Conservation (phyloP, 2,888 invertebrate genomes). For the Mesoligia furuncula region DNA sequence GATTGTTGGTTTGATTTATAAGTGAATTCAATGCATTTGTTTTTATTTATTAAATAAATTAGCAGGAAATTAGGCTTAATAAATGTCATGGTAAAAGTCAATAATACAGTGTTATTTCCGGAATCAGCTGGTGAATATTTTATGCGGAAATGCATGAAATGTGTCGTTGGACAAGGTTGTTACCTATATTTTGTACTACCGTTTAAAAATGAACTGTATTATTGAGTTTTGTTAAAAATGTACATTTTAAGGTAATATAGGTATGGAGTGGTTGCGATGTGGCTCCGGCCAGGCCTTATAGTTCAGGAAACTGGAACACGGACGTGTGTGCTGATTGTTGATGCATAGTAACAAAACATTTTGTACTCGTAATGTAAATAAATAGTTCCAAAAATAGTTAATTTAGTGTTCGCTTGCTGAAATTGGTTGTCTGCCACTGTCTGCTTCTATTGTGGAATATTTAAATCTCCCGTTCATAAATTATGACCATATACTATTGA, state of each 20-base stretch:
- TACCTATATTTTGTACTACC: conserved; percentile 34
- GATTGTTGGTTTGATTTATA: conserved; percentile 62
- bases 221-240: conserved; percentile 47
- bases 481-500: not conserved
- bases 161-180: conserved; percentile 16
- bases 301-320: conserved; percentile 74
- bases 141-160: not conserved
- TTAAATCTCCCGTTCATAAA: conserved; percentile 1
- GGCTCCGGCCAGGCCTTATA: conserved; percentile 83
- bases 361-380: conserved; percentile 78
- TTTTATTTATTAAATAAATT: conserved; percentile 44
- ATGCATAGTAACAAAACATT: conserved; percentile 70
- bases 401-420: conserved; percentile 73
- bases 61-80: conserved; percentile 52
- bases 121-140: conserved; percentile 15
- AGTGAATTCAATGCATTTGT: conserved; percentile 47
- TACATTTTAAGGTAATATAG: conserved; percentile 59
- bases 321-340: conserved; percentile 65
- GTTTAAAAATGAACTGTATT: conserved; percentile 36
- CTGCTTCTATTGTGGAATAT: conserved; percentile 50
- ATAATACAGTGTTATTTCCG: conserved; percentile 41
- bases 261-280: conserved; percentile 72
- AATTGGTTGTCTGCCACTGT: conserved; percentile 64
- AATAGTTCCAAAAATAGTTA: conserved; percentile 62
- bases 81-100: conserved; percentile 44